phyloP scores from a whole-genome alignment of 2,113 vertebrate species.

The Noturus placidus region DNA sequence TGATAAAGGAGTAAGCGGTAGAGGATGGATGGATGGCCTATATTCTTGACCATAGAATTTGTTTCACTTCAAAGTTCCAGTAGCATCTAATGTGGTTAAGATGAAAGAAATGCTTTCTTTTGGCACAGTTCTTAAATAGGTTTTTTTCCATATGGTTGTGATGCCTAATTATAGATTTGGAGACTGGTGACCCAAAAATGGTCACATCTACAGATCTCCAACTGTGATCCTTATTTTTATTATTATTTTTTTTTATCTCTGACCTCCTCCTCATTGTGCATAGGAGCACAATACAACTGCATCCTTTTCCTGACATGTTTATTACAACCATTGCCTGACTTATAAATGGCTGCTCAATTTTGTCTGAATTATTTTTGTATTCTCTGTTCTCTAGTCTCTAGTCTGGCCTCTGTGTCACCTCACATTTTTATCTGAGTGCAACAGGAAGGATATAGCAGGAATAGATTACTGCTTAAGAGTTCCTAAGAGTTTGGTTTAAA shows the following conservation, averaged over 20 bases:
- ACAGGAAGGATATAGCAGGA: too few relatives aligned
- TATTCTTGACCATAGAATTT: background rate
- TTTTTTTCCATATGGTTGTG: background rate
- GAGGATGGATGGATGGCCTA: too few relatives aligned
- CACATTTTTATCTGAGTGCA: background rate
- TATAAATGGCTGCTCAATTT: background rate
- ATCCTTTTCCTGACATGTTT: background rate
- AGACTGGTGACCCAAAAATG: background rate
- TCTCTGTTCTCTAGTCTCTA: background rate
- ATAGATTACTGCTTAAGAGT: background rate
- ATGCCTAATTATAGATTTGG: background rate
- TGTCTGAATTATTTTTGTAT: background rate
- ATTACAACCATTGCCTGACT: background rate
- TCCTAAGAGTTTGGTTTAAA: background rate
- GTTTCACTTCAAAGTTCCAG: background rate
- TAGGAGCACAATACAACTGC: background rate
- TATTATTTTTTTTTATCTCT: background rate
- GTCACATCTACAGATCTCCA: background rate
- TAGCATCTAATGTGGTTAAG: background rate
- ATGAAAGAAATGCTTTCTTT: background rate
- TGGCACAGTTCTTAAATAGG: background rate
- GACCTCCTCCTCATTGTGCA: background rate
- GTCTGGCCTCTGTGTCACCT: background rate
- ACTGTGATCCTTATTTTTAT: background rate
- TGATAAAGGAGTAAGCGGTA: too few relatives aligned